A percentile compares a stretch with the other conserved stretches of the same genome.
Conservation (phyloP, 2,113 vertebrate genomes). For the Gila orcuttii region DNA sequence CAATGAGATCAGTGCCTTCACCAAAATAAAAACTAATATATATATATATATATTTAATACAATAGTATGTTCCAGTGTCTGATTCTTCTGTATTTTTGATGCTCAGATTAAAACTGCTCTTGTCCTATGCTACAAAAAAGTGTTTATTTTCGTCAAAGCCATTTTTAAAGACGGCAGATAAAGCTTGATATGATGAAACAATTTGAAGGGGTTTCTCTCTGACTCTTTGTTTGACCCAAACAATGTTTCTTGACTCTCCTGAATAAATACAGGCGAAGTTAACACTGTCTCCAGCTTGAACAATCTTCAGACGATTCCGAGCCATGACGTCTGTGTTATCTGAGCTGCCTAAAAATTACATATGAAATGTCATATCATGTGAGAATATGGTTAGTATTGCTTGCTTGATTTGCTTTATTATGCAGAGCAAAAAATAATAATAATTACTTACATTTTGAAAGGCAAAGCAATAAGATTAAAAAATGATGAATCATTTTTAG, state of each 20-base stretch:
- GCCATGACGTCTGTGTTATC: neutral
- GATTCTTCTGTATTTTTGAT: neutral
- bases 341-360: neutral
- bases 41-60: neutral
- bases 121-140: neutral
- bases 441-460: neutral
- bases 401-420: neutral
- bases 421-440: neutral
- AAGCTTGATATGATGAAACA: conserved; percentile 16
- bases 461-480: neutral
- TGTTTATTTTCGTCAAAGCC: neutral
- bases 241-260: conserved; percentile 9
- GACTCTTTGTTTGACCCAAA: conserved; percentile 24
- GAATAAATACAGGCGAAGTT: neutral
- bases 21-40: neutral
- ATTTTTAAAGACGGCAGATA: neutral
- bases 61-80: conserved; percentile 45
- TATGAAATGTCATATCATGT: neutral
- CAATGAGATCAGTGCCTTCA: conserved; percentile 29
- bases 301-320: conserved; percentile 27
- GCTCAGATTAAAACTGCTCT: conserved; percentile 25
- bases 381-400: neutral
- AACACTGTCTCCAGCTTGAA: conserved; percentile 29
- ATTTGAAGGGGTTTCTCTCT: conserved; percentile 38
- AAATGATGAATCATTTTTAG: neutral